These are phyloP conservation scores for Epizoanthus ramosus DNA, from an alignment of 92 coral and sea anemone genomes.

Conservation along the genomic window DNA sequence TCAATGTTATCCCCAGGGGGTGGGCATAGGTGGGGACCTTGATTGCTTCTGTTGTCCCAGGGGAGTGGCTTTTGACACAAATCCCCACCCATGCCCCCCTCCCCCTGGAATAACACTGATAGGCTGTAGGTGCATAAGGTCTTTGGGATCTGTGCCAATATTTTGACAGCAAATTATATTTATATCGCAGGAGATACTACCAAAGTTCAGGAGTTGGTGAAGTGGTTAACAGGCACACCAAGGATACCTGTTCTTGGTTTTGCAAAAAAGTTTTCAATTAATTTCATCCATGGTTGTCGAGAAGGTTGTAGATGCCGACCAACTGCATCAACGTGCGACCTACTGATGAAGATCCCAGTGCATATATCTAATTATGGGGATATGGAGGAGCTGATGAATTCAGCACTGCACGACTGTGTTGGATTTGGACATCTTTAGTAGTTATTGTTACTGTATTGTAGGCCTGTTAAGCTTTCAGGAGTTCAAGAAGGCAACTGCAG, in stretches of 20 bases:
- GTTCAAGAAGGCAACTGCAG: no score
- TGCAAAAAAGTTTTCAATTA: neutral
- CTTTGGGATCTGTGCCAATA: neutral
- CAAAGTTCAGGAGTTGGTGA: slow-evolving; percentile 12
- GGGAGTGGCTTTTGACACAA: no score
- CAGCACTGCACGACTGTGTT: slow-evolving; percentile 14
- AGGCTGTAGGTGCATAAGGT: no score
- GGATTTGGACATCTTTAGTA: slow-evolving; percentile 44
- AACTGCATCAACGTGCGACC: slow-evolving; percentile 31
- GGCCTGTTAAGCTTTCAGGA: no score
- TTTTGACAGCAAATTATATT: neutral
- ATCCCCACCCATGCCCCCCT: no score
- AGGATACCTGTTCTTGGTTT: slow-evolving; percentile 16
- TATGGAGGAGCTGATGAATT: slow-evolving; percentile 27
- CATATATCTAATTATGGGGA: slow-evolving; percentile 24
- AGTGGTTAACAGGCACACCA: slow-evolving; percentile 13
- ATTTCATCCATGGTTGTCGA: slow-evolving; percentile 37
- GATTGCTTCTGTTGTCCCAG: no score
- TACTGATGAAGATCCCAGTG: slow-evolving; percentile 16
- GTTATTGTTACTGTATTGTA: no score
- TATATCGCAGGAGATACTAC: slow-evolving; percentile 15
- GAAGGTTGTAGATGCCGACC: slow-evolving; percentile 31
- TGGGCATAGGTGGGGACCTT: no score
- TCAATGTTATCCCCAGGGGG: no score
- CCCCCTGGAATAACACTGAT: neutral